Conservation (phyloP, 2,113 vertebrate genomes). For the Pantherophis guttatus region DNA sequence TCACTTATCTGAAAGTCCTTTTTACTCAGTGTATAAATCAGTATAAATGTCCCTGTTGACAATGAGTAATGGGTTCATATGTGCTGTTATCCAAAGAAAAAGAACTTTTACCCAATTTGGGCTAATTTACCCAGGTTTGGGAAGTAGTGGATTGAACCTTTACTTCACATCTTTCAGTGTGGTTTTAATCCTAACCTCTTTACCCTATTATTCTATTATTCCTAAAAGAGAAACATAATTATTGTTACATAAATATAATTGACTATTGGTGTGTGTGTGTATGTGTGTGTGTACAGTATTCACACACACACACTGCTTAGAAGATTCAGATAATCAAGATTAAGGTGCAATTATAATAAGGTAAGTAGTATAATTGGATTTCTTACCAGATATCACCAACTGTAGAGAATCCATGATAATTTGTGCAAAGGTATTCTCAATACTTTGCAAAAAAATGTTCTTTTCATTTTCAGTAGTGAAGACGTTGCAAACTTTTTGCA, state of each 20-base stretch:
- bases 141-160: neutral
- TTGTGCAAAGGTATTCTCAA: conserved; percentile 80
- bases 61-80: neutral
- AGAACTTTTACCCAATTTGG: neutral
- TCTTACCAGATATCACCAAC: conserved; percentile 74
- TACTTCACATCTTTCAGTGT: neutral
- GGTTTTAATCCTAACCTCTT: neutral
- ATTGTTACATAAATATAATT: neutral
- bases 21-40: neutral
- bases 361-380: neutral
- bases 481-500: conserved; percentile 79
- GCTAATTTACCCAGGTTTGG: neutral
- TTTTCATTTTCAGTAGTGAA: conserved; percentile 70
- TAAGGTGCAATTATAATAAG: neutral
- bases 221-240: neutral
- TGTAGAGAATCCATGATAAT: conserved; percentile 77
- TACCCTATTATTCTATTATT: neutral
- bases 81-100: neutral
- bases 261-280: no score
- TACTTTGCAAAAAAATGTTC: conserved; percentile 76
- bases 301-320: neutral
- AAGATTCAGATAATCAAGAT: neutral
- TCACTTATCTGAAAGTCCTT: neutral
- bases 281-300: no score
- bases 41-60: neutral